Base-by-base conservation (phyloP, 2,888 invertebrate genomes). In the Epiblema foenella region DNA sequence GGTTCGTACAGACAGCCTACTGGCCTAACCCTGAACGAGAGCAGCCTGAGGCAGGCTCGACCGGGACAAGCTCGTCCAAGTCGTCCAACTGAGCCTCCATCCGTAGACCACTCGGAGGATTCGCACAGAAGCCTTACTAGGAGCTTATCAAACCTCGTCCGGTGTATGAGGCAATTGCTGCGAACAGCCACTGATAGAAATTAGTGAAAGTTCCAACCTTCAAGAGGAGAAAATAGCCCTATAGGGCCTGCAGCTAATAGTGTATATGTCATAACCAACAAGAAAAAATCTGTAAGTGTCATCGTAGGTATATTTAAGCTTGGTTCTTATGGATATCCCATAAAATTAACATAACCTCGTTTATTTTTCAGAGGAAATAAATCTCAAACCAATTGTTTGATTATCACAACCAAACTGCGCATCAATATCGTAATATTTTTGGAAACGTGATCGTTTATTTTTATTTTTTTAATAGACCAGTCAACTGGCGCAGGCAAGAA, bases 401-500 rank as follows among this genome's bases (percentile, higher is more conserved):
- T 15, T 46, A 18, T 20, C 39, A 39, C 15, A n/a, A 46, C 46
- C 8, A 46, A n/a, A 46, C 12, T 46, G n/a, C 46, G n/a, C 46
- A 46, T 12, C 24, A 18, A 39, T 52, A 10, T 68, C 17, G 10
- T 20, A 24, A 1, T 57, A 12, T 18, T 51, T 11, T 39, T 17
- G 52, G n/a, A 39, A 51, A 33, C 20, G 11, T 56, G 54, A 39
- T 7, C 7, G 37, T 11, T 52, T 60, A 18, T 62, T 54, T 49
- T 62, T 64, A 7, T 42, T 42, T 63, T 60, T 64, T 20, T 24
- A 17, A 15, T 66, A 57, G 78, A 80, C 20, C 75, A 76, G 20
- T 69, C 77, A 8, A 74, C 76, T 17, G 77, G 79, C 0, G 75
- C 78, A 2, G 80, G 78, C 1, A 83, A 87, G 52, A 87, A 85